A percentile compares a stretch with the other conserved stretches of the same genome.
Evolutionary conservation across 2,113 vertebrate species (phyloP).

Genomic region (Onychorhynchus coronatus): DNA sequence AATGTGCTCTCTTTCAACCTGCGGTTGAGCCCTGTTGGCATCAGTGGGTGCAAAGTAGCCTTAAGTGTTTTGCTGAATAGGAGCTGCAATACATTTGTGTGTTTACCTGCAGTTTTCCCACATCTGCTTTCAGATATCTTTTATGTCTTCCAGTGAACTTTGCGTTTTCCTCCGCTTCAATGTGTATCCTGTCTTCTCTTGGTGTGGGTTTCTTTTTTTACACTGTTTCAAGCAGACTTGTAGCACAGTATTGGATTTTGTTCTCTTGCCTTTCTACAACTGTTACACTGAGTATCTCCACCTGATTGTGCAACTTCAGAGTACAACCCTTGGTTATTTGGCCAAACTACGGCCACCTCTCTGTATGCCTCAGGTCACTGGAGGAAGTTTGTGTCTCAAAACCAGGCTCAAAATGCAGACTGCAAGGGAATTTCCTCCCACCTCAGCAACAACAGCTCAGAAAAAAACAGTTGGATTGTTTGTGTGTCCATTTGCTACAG

Average conservation of each 20-base stretch:
- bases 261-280: neutral
- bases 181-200: neutral
- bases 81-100: rapidly evolving
- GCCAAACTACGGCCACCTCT: neutral
- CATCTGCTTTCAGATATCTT: neutral
- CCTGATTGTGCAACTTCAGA: neutral
- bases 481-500: neutral
- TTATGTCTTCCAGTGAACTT: neutral
- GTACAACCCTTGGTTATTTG: neutral
- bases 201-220: neutral
- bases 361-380: neutral
- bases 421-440: neutral
- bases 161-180: neutral
- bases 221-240: rapidly evolving
- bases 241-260: neutral
- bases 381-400: neutral
- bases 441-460: neutral
- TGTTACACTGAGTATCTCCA: neutral
- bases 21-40: rapidly evolving
- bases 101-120: neutral
- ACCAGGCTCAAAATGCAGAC: neutral
- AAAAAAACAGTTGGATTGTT: neutral
- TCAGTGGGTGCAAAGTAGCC: neutral
- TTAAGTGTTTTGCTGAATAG: neutral
- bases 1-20: neutral